Percentiles rank a stretch among this genome's conserved stretches.
These are phyloP conservation scores for Pogonocichla stellata DNA, from an alignment of 2,113 vertebrate species.

Conservation along the genomic window DNA sequence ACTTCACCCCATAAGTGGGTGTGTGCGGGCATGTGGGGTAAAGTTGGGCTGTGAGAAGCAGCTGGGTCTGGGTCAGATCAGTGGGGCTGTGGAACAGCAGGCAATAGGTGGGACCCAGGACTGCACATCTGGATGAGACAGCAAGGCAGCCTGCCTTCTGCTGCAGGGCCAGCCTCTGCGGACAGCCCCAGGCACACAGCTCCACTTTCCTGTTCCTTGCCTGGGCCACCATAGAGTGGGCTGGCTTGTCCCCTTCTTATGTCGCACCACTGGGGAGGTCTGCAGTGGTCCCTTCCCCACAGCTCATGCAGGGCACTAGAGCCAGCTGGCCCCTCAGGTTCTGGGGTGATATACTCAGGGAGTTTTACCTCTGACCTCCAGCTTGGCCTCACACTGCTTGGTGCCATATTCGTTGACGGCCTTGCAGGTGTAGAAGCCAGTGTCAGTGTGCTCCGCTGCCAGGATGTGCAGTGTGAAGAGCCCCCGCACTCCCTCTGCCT, in stretches of 20 bases:
- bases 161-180: not conserved
- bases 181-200: not conserved
- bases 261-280: not conserved
- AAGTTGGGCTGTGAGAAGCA: not conserved
- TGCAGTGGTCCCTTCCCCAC: not conserved
- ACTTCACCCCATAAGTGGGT: not conserved
- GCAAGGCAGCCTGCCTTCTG: not conserved
- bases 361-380: slow-evolving; percentile 92
- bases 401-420: slow-evolving; percentile 96
- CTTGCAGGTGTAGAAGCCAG: slow-evolving; percentile 93
- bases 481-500: slow-evolving; percentile 77
- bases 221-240: rapidly evolving
- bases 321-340: not conserved
- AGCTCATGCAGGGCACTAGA: not conserved
- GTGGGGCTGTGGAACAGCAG: not conserved
- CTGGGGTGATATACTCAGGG: rapidly evolving
- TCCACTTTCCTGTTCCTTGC: not conserved
- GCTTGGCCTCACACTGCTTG: slow-evolving; percentile 90
- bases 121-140: not conserved
- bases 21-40: rapidly evolving
- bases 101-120: not conserved
- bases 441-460: slow-evolving; percentile 81
- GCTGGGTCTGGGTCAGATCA: not conserved
- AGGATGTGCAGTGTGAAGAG: slow-evolving; percentile 85
- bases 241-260: not conserved